Evolutionary conservation across 2,113 vertebrate species (phyloP).

Genomic region (mouse (Mus musculus)): GRCm39 chr11:91449001-91449500

Average conservation of each 20-base stretch:
- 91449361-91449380: background rate
- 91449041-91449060: background rate
- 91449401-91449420: background rate
- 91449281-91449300: background rate
- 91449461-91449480: background rate
- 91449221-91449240: background rate
- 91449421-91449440: background rate
- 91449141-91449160: background rate
- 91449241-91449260: background rate
- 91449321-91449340: background rate
- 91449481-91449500: background rate
- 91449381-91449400: background rate
- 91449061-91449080: background rate
- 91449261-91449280: background rate
- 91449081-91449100: background rate
- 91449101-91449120: background rate
- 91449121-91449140: background rate
- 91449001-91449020: constrained; percentile 8
- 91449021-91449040: background rate
- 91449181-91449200: background rate
- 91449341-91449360: background rate
- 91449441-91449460: background rate
- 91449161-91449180: background rate
- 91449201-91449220: background rate
- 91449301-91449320: background rate